Percentiles rank a stretch among this genome's conserved stretches.
These are phyloP conservation scores for Drosophila melanosoma DNA, from an alignment of 2,888 invertebrate species.

Conservation along the genomic window DNA sequence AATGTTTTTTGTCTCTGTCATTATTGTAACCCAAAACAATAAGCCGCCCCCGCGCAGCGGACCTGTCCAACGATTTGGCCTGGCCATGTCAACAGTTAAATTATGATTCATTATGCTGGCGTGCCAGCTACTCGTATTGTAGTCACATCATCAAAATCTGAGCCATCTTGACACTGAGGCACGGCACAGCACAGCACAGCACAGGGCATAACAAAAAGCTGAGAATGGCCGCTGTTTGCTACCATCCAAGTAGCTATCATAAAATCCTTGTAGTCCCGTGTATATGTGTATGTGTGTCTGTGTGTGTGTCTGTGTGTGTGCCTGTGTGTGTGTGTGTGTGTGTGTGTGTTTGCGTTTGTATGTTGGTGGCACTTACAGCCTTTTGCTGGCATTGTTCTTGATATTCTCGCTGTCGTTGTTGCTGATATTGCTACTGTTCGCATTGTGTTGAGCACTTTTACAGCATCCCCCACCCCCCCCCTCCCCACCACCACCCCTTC, in stretches of 20 bases:
- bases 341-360: constrained; percentile 4
- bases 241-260: constrained; percentile 56
- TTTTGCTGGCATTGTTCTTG: constrained; percentile 49
- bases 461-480: constrained; percentile 15
- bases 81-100: constrained; percentile 65
- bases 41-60: neutral
- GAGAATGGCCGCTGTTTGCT: constrained; percentile 24
- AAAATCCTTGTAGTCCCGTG: constrained; percentile 48
- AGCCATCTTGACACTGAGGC: constrained; percentile 50
- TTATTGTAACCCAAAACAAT: neutral
- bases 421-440: constrained; percentile 24
- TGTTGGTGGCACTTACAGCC: constrained; percentile 48
- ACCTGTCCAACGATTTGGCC: neutral
- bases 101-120: constrained; percentile 65
- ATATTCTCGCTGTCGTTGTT: constrained; percentile 31
- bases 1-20: constrained; percentile 14
- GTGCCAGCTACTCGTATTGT: constrained; percentile 51
- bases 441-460: constrained; percentile 44
- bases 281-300: constrained; percentile 12
- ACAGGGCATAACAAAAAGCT: constrained; percentile 7
- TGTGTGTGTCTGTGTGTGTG: constrained; percentile 14
- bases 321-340: constrained; percentile 3
- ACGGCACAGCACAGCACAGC: neutral
- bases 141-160: constrained; percentile 64
- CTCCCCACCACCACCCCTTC: constrained; percentile 16